Percentiles rank a stretch among this genome's conserved stretches.
phyloP scores from a whole-genome alignment of 1,140 invertebrate species.

The Calosoma granatense region DNA sequence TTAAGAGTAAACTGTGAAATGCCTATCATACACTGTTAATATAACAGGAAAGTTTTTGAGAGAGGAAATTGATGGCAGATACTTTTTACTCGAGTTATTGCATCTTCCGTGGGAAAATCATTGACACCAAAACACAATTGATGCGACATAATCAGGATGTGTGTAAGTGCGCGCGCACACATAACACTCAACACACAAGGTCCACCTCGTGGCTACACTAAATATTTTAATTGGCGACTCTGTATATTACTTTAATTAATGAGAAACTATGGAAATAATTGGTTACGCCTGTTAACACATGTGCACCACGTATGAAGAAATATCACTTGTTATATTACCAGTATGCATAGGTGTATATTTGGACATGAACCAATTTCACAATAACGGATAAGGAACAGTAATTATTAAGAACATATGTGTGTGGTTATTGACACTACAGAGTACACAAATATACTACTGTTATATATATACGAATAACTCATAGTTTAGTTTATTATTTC shows the following conservation, averaged over 20 bases:
- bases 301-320: neutral
- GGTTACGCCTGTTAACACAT: neutral
- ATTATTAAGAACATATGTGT: no score
- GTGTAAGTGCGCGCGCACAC: neutral
- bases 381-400: neutral
- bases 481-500: no score
- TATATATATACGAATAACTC: no score
- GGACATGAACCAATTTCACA: no score
- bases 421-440: no score
- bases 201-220: neutral
- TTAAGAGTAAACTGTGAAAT: conserved; percentile 9
- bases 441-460: no score
- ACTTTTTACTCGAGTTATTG: neutral
- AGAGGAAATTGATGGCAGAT: neutral
- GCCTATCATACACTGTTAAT: neutral
- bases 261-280: neutral
- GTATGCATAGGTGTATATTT: no score
- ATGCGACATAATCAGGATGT: neutral
- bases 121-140: neutral
- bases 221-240: neutral
- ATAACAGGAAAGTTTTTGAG: neutral
- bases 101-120: conserved; percentile 4
- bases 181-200: neutral
- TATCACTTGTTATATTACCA: no score
- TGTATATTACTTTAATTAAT: neutral